Evolutionary conservation across 2,888 invertebrate genomes (phyloP).

Genomic region (Xylophagus ater): DNA sequence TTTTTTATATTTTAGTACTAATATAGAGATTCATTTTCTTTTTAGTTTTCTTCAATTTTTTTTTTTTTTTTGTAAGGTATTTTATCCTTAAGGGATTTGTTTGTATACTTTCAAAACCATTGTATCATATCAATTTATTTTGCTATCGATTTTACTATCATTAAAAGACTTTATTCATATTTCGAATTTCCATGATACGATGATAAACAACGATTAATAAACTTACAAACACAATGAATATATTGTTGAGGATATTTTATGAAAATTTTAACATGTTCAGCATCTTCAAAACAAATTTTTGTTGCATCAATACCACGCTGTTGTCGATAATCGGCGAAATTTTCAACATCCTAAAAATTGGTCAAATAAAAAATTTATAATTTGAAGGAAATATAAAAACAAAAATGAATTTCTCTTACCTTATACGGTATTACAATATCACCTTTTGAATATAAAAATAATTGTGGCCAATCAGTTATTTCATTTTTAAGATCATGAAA

Average conservation of each 20-base stretch:
- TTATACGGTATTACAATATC: slow-evolving; percentile 54
- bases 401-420: slow-evolving; percentile 31
- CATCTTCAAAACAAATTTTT: slow-evolving; percentile 53
- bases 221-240: slow-evolving; percentile 47
- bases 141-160: too few relatives aligned
- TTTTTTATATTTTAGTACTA: too few relatives aligned
- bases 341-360: slow-evolving; percentile 48
- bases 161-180: slow-evolving; percentile 5
- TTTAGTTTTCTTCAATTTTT: too few relatives aligned
- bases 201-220: slow-evolving; percentile 47
- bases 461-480: slow-evolving; percentile 51
- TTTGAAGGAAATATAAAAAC: background rate
- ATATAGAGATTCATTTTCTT: too few relatives aligned
- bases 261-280: slow-evolving; percentile 64
- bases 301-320: slow-evolving; percentile 50
- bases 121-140: too few relatives aligned
- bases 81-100: too few relatives aligned
- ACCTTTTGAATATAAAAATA: slow-evolving; percentile 60
- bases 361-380: background rate
- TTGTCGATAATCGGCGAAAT: slow-evolving; percentile 48
- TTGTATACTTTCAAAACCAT: too few relatives aligned
- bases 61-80: too few relatives aligned
- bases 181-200: slow-evolving; percentile 8
- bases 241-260: slow-evolving; percentile 51
- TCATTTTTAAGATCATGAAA: slow-evolving; percentile 48